phyloP scores from a whole-genome alignment of 1,140 invertebrate species.

The Augochlora pura region DNA sequence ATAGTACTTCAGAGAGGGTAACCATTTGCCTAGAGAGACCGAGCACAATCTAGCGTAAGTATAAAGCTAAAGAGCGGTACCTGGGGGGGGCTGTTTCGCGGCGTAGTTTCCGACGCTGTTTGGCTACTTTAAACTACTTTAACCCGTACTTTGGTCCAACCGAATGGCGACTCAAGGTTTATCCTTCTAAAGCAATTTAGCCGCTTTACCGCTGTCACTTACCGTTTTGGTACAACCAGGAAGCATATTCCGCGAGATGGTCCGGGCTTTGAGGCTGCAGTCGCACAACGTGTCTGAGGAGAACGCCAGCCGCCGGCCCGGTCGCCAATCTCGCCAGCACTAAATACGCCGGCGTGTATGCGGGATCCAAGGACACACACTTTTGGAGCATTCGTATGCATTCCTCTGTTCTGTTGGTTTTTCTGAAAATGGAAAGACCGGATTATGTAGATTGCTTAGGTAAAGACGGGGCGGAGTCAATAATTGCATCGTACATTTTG shows the following conservation, averaged over 20 bases:
- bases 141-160: constrained; percentile 16
- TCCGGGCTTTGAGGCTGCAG: constrained; percentile 85
- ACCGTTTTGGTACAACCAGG: constrained; percentile 85
- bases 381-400: constrained; percentile 85
- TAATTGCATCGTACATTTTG: too few species aligned
- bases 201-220: constrained; percentile 54
- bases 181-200: constrained; percentile 10
- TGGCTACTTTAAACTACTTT: constrained; percentile 44
- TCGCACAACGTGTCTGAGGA: constrained; percentile 82
- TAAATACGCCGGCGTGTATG: constrained; percentile 85
- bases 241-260: constrained; percentile 84
- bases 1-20: constrained; percentile 82
- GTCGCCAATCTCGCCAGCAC: constrained; percentile 83
- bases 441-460: too few species aligned
- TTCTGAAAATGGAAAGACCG: constrained; percentile 78
- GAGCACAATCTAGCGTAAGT: constrained; percentile 59
- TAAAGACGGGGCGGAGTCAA: too few species aligned
- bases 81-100: not conserved
- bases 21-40: constrained; percentile 75
- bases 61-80: constrained; percentile 61
- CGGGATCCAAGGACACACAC: constrained; percentile 84
- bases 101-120: constrained; percentile 24
- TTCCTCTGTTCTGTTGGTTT: constrained; percentile 84
- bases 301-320: constrained; percentile 80
- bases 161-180: constrained; percentile 25